These are phyloP conservation scores for Drosophila prolongata DNA, from an alignment of 2,888 invertebrate species.

Conservation along the genomic window DNA sequence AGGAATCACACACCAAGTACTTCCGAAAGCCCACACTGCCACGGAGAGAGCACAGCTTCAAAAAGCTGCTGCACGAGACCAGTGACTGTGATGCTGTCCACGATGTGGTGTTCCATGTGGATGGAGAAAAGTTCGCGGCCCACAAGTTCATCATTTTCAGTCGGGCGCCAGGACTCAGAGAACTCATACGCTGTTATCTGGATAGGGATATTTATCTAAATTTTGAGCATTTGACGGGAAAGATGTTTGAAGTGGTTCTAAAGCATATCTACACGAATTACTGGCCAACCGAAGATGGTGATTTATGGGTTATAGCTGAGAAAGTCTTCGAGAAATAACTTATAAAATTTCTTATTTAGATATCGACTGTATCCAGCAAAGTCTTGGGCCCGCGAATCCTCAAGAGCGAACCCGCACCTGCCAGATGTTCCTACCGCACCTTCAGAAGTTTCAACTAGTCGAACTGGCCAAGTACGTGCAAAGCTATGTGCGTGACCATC, in stretches of 20 bases:
- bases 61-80: slow-evolving; percentile 87
- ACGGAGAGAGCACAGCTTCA: slow-evolving; percentile 81
- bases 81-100: slow-evolving; percentile 89
- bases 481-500: slow-evolving; percentile 55
- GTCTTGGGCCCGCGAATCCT: slow-evolving; percentile 73
- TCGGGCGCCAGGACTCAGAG: slow-evolving; percentile 87
- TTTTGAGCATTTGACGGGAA: slow-evolving; percentile 79
- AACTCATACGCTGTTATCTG: slow-evolving; percentile 84
- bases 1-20: slow-evolving; percentile 84
- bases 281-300: slow-evolving; percentile 80
- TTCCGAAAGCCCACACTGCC: slow-evolving; percentile 77
- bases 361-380: slow-evolving; percentile 79
- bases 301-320: background rate
- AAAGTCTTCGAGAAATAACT: background rate
- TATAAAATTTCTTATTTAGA: slow-evolving; percentile 58
- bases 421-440: slow-evolving; percentile 72
- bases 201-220: slow-evolving; percentile 81
- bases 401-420: slow-evolving; percentile 61
- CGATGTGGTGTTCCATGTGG: slow-evolving; percentile 90
- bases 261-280: slow-evolving; percentile 88
- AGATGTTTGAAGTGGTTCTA: slow-evolving; percentile 90
- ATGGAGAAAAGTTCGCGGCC: slow-evolving; percentile 87
- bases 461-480: slow-evolving; percentile 78
- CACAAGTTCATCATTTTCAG: slow-evolving; percentile 90
- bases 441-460: slow-evolving; percentile 78